A percentile compares a stretch with the other conserved stretches of the same genome.
Conservation (phyloP, 2,113 vertebrate genomes). For the Grammomys surdaster region DNA sequence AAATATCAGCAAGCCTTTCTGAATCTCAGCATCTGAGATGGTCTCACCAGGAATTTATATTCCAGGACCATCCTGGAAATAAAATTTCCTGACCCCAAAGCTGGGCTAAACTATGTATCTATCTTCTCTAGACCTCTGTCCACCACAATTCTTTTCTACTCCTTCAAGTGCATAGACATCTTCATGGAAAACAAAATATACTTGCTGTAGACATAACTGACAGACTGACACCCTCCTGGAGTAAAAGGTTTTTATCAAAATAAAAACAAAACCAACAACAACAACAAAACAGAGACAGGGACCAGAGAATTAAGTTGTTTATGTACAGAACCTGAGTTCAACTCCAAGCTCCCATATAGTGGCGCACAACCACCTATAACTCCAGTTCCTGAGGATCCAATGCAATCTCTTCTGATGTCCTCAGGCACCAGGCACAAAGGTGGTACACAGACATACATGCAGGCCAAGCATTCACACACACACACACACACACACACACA, state of each 20-base stretch:
- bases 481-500: neutral
- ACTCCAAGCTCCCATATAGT: neutral
- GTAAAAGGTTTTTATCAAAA: neutral
- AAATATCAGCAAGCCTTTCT: neutral
- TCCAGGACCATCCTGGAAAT: slow-evolving; percentile 1
- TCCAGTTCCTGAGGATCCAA: neutral
- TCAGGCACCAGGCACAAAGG: neutral
- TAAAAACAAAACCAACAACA: too few species aligned
- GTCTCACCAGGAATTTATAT: neutral
- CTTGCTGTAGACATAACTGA: neutral
- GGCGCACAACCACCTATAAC: neutral
- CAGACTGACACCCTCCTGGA: neutral
- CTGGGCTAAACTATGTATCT: neutral
- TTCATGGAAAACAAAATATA: neutral
- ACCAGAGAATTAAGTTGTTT: neutral
- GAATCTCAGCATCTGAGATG: neutral
- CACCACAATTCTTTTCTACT: neutral
- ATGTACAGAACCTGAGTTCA: neutral
- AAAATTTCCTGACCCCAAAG: neutral
- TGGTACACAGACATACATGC: neutral
- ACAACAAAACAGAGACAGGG: neutral
- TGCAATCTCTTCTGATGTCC: neutral
- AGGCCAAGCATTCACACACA: neutral
- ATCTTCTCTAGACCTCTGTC: neutral
- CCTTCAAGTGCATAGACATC: neutral